Evolutionary conservation across 2,113 vertebrate genomes (phyloP).

Genomic region (Petrocephalus microphthalmus): DNA sequence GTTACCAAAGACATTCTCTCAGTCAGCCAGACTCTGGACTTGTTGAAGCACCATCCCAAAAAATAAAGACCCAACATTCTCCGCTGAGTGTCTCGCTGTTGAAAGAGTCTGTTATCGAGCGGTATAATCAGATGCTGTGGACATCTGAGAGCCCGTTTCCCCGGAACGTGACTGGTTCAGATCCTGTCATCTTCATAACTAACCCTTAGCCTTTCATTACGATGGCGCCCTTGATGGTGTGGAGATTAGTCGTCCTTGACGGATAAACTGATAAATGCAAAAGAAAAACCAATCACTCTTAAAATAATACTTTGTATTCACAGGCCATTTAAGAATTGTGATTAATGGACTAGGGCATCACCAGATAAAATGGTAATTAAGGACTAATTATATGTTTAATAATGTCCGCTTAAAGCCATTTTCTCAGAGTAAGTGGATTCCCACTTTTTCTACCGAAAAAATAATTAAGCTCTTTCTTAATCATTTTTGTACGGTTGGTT

Average conservation of each 20-base stretch:
- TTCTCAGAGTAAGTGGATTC: conserved; percentile 7
- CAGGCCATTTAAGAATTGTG: neutral
- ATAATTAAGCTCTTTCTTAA: conserved; percentile 12
- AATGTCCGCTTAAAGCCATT: conserved; percentile 7
- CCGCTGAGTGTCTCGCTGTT: neutral
- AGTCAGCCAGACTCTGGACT: neutral
- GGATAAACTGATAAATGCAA: neutral
- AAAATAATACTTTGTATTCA: conserved; percentile 9
- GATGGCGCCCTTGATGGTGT: neutral
- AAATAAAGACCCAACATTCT: neutral
- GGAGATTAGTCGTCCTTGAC: conserved; percentile 7
- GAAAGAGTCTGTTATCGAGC: neutral
- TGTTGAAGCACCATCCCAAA: neutral
- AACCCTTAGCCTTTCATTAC: neutral
- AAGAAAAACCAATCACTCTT: conserved; percentile 7
- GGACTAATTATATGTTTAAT: conserved; percentile 16
- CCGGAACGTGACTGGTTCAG: neutral
- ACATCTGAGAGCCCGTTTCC: neutral
- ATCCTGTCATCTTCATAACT: neutral
- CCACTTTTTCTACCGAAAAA: neutral
- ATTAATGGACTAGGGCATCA: conserved; percentile 18
- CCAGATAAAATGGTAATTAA: conserved; percentile 6
- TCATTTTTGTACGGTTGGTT: neutral
- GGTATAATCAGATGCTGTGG: neutral
- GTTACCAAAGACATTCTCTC: neutral